Percentiles rank a stretch among this genome's conserved stretches.
phyloP scores from a whole-genome alignment of 2,888 invertebrate genomes.

The Bombyx huttoni region DNA sequence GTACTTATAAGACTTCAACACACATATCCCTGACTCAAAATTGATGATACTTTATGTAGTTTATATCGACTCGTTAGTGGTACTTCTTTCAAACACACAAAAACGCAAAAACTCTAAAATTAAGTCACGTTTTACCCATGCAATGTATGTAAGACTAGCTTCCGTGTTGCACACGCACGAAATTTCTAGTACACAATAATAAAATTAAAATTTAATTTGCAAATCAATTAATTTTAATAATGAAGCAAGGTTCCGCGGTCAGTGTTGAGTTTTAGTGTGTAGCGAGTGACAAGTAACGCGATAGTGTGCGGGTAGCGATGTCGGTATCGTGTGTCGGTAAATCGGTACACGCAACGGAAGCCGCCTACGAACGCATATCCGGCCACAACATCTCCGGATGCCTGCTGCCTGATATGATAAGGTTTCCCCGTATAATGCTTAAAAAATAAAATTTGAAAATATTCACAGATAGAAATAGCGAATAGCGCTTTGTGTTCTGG shows the following conservation, averaged over 20 bases:
- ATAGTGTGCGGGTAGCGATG: slow-evolving; percentile 25
- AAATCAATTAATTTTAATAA: too few species aligned
- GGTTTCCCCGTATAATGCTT: slow-evolving; percentile 35
- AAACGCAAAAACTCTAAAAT: too few species aligned
- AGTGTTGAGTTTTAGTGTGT: slow-evolving; percentile 15
- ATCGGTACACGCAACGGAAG: slow-evolving; percentile 57
- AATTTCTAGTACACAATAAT: too few species aligned
- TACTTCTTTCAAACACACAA: too few species aligned
- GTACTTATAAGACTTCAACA: too few species aligned
- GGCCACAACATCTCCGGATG: slow-evolving; percentile 26
- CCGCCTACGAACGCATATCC: slow-evolving; percentile 44
- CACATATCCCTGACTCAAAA: too few species aligned
- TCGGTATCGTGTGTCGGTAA: slow-evolving; percentile 30
- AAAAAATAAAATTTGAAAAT: background rate
- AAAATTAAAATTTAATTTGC: too few species aligned
- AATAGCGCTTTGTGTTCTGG: background rate
- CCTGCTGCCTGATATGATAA: slow-evolving; percentile 39
- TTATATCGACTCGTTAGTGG: too few species aligned
- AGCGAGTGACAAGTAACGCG: slow-evolving; percentile 25
- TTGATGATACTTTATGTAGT: too few species aligned
- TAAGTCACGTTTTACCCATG: too few species aligned
- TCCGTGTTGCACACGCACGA: too few species aligned
- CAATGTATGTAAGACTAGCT: too few species aligned
- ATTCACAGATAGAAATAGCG: background rate
- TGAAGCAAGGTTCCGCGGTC: slow-evolving; percentile 5